Conservation (phyloP, 2,113 vertebrate genomes). For the Fulica atra region DNA sequence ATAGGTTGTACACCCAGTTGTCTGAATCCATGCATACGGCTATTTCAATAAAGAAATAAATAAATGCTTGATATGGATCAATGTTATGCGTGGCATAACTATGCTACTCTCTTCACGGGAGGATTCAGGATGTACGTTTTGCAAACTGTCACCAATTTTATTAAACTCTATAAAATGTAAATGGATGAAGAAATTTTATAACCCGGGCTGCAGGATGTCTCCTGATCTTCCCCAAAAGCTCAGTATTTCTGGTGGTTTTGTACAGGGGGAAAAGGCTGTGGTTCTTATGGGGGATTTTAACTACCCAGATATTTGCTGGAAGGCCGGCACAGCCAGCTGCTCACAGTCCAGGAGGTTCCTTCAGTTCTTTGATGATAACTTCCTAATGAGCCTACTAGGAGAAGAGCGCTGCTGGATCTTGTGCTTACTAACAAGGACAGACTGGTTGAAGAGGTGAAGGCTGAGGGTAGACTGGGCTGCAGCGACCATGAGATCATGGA, state of each 20-base stretch:
- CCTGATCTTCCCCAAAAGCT: not conserved
- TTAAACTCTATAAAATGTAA: not conserved
- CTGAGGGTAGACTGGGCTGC: too few relatives aligned
- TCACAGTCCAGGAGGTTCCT: too few relatives aligned
- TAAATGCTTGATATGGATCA: not conserved
- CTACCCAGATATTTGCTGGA: too few relatives aligned
- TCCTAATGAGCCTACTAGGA: too few relatives aligned
- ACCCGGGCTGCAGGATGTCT: not conserved
- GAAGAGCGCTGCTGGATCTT: too few relatives aligned
- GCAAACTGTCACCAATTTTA: not conserved
- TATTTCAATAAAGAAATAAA: not conserved
- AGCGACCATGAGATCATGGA: too few relatives aligned
- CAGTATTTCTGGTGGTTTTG: not conserved
- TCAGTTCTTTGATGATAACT: too few relatives aligned
- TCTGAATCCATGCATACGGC: not conserved
- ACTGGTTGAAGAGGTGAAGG: too few relatives aligned
- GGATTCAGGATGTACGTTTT: not conserved
- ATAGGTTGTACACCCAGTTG: not conserved
- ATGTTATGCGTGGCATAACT: not conserved
- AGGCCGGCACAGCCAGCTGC: too few relatives aligned
- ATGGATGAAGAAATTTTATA: not conserved
- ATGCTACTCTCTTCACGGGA: not conserved
- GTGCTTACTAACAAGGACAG: too few relatives aligned
- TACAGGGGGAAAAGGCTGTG: not conserved
- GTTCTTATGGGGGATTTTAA: too few relatives aligned